phyloP scores from a whole-genome alignment of 2,888 invertebrate genomes.

The Dugesia japonica region DNA sequence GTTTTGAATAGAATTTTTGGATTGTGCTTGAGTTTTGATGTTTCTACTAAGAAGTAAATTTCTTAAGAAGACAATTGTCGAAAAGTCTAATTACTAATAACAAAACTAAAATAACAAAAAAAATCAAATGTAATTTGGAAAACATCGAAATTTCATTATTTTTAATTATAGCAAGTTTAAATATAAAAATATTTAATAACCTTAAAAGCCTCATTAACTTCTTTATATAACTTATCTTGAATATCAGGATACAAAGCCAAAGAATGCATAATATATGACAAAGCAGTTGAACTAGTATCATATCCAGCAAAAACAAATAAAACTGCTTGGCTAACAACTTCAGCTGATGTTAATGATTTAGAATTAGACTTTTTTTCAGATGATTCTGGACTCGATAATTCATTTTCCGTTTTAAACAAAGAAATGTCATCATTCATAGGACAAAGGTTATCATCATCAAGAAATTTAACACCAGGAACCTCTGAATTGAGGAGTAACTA shows the following conservation, averaged over 20 bases:
- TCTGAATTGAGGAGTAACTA: neutral
- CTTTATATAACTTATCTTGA: neutral
- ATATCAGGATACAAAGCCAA: neutral
- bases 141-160: too few relatives aligned
- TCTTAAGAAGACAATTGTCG: too few relatives aligned
- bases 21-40: too few relatives aligned
- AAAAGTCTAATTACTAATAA: too few relatives aligned
- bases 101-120: too few relatives aligned
- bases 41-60: too few relatives aligned
- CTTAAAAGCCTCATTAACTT: conserved; percentile 2
- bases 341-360: neutral
- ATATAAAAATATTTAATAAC: neutral
- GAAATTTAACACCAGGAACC: neutral
- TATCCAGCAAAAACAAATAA: conserved; percentile 28
- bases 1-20: too few relatives aligned
- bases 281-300: conserved; percentile 13
- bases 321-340: neutral
- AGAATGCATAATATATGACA: neutral
- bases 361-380: neutral
- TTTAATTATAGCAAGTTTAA: too few relatives aligned
- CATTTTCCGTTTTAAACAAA: too few relatives aligned
- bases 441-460: neutral
- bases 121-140: too few relatives aligned
- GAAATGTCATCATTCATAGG: neutral
- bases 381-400: neutral